Conservation (phyloP, 2,113 vertebrate species). For the Plecturocebus donacophilus region DNA sequence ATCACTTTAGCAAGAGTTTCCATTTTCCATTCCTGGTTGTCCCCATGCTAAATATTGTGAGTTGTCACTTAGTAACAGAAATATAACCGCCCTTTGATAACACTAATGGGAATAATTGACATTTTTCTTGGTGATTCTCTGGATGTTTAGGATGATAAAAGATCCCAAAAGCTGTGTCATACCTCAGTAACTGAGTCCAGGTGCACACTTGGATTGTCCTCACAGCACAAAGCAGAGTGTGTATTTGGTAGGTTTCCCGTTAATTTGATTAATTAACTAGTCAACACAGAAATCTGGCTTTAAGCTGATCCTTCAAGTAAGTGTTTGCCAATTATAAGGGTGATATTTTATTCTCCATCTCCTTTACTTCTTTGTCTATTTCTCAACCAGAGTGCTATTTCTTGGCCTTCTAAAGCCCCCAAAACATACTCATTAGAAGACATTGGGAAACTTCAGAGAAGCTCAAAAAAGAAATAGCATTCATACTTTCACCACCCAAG, state of each 20-base stretch:
- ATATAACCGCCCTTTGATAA: neutral
- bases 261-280: neutral
- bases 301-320: neutral
- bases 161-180: neutral
- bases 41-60: slow-evolving; percentile 1
- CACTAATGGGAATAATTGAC: neutral
- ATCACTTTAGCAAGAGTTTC: neutral
- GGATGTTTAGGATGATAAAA: neutral
- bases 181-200: neutral
- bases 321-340: neutral
- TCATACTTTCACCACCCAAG: neutral
- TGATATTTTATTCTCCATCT: neutral
- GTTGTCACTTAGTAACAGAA: slow-evolving; percentile 52
- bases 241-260: neutral
- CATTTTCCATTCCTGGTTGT: neutral
- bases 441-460: neutral
- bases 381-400: neutral
- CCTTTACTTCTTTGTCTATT: neutral
- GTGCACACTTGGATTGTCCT: neutral
- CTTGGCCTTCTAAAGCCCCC: neutral
- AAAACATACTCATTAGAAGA: neutral
- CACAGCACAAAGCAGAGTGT: neutral
- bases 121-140: neutral
- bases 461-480: neutral
- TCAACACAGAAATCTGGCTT: neutral